Percentiles rank a stretch among this genome's conserved stretches.
Evolutionary conservation across 2,113 vertebrate genomes (phyloP).

Genomic region (Sylvilagus bachmani): DNA sequence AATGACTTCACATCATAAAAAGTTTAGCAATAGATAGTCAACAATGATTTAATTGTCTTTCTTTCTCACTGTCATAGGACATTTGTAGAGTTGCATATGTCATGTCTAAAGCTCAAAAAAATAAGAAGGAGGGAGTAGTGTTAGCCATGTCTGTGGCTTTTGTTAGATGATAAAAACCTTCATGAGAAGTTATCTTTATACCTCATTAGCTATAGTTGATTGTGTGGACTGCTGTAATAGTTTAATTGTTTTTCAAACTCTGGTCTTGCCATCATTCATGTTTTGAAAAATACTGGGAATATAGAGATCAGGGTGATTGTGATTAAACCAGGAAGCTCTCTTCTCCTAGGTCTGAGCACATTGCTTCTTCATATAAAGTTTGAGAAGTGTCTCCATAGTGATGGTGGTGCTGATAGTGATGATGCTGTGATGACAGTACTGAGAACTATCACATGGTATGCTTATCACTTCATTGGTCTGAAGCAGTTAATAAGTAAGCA

Average conservation of each 20-base stretch:
- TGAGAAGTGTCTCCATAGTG: background rate
- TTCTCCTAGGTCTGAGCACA: background rate
- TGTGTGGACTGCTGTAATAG: background rate
- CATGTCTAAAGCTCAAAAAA: background rate
- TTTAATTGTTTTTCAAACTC: background rate
- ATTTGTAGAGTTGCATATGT: constrained; percentile 5
- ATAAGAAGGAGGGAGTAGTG: background rate
- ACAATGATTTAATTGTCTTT: background rate
- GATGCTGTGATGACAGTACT: background rate
- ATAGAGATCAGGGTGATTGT: background rate
- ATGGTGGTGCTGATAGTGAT: background rate
- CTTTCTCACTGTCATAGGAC: background rate
- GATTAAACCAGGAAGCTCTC: background rate
- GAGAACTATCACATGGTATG: background rate
- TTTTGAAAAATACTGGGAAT: background rate
- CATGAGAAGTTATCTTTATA: background rate
- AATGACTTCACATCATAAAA: background rate
- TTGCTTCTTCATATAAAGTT: background rate
- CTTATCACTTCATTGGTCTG: background rate
- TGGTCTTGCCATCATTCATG: background rate
- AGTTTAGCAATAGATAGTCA: background rate
- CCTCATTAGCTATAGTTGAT: background rate
- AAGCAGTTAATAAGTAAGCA: background rate
- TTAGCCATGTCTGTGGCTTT: background rate
- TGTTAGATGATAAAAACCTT: background rate